Evolutionary conservation across 2,113 vertebrate genomes (phyloP).

Genomic region (Siniperca chuatsi): DNA sequence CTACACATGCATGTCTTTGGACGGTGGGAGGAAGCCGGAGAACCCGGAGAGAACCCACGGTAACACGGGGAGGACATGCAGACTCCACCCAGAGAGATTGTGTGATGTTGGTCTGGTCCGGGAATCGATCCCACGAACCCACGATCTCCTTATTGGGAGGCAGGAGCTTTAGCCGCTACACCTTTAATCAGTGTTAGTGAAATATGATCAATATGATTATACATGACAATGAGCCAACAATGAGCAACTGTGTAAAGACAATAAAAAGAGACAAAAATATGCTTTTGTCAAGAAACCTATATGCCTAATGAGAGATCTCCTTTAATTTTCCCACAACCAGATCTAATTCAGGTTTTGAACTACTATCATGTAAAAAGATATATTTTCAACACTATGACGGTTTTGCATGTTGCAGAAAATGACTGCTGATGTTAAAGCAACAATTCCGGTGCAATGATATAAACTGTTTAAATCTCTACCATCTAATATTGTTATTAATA

Average conservation of each 20-base stretch:
- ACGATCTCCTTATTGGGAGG: too few relatives aligned
- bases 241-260: neutral
- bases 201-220: neutral
- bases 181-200: neutral
- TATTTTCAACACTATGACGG: neutral
- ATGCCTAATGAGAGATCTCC: neutral
- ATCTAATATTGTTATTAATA: neutral
- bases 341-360: neutral
- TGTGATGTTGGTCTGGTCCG: too few relatives aligned
- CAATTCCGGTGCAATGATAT: neutral
- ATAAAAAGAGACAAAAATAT: neutral
- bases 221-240: neutral
- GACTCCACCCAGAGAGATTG: too few relatives aligned
- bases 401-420: neutral
- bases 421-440: neutral
- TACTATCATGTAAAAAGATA: neutral
- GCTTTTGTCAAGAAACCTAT: neutral
- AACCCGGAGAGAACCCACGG: too few relatives aligned
- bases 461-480: neutral
- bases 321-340: neutral
- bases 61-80: too few relatives aligned
- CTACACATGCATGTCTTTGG: too few relatives aligned
- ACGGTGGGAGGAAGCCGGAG: too few relatives aligned
- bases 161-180: too few relatives aligned
- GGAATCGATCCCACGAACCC: too few relatives aligned